Percentiles rank a stretch among this genome's conserved stretches.
Evolutionary conservation across 2,797 vertebrate genomes (phyloP).

Genomic region (Circus cinereus): DNA sequence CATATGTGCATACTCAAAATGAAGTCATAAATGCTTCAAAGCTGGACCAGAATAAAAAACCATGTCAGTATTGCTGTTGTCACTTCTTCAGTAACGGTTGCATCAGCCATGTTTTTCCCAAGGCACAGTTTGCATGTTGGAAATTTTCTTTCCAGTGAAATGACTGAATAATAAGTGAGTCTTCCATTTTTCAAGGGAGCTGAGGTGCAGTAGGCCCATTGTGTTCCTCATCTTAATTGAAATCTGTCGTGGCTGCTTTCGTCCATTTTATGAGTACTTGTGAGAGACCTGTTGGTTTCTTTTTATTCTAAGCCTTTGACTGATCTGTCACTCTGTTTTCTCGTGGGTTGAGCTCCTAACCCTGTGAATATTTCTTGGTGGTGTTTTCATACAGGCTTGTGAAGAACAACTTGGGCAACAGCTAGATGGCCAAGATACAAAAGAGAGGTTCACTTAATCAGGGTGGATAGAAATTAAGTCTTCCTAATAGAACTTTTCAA

Average conservation of each 20-base stretch:
- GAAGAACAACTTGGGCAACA: background rate
- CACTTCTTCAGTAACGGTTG: background rate
- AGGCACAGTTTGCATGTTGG: background rate
- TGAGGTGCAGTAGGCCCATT: background rate
- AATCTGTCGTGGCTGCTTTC: background rate
- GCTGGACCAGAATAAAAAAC: background rate
- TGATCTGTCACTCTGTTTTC: background rate
- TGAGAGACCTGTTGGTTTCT: background rate
- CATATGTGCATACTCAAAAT: background rate
- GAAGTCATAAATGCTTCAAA: background rate
- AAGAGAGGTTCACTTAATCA: background rate
- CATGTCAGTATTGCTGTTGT: background rate
- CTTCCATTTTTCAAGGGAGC: background rate
- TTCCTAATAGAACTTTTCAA: background rate
- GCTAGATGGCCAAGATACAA: background rate
- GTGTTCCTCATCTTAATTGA: background rate
- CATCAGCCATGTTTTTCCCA: background rate
- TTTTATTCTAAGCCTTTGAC: background rate
- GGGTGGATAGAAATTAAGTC: background rate
- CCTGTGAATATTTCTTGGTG: background rate
- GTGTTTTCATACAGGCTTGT: background rate
- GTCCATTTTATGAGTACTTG: background rate
- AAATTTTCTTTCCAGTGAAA: background rate
- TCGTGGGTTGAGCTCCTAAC: background rate
- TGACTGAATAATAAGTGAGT: background rate